A percentile compares a stretch with the other conserved stretches of the same genome.
These are phyloP conservation scores for Cynopterus sphinx DNA, from an alignment of 2,797 vertebrate species.

Conservation along the genomic window DNA sequence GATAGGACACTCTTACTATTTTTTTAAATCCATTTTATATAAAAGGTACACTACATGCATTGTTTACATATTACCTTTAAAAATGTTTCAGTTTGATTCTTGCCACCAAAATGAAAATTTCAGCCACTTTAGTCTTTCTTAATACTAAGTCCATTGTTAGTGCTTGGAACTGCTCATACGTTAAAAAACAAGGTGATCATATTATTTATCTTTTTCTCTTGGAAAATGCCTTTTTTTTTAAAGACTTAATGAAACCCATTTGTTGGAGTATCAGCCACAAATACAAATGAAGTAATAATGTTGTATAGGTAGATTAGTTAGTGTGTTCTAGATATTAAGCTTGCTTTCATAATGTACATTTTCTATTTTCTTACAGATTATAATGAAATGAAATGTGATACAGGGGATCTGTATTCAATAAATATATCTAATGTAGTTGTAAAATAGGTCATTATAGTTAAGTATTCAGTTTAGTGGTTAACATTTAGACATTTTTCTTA, in stretches of 20 bases:
- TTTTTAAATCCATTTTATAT: background rate
- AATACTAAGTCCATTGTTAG: conserved; percentile 6
- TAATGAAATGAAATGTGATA: background rate
- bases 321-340: background rate
- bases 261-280: background rate
- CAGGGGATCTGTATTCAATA: background rate
- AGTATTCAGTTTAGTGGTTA: background rate
- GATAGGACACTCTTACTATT: background rate
- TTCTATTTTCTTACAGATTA: conserved; percentile 2
- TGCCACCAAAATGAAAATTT: background rate
- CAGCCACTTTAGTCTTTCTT: background rate
- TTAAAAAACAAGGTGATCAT: background rate
- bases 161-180: background rate
- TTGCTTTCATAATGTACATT: background rate
- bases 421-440: background rate
- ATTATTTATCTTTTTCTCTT: background rate
- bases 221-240: background rate
- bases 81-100: background rate
- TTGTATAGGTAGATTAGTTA: background rate
- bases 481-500: background rate
- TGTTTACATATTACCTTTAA: background rate
- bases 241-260: background rate
- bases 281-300: background rate
- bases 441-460: background rate
- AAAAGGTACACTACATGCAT: background rate